Evolutionary conservation across 2,888 invertebrate genomes (phyloP).

Genomic region (Apodemia zela): DNA sequence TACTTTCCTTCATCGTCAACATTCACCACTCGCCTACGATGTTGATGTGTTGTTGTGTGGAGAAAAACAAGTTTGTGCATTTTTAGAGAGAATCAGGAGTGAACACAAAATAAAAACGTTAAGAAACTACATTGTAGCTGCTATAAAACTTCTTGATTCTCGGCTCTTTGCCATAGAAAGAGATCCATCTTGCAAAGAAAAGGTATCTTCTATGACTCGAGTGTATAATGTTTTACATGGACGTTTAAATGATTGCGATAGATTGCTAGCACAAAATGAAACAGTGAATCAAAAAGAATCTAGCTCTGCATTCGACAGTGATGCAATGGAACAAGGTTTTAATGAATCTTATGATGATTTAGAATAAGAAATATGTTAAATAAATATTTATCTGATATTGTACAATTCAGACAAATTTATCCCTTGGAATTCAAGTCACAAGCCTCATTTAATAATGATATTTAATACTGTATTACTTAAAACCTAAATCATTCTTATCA

Average conservation of each 20-base stretch:
- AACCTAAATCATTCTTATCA: too few relatives aligned
- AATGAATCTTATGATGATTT: conserved; percentile 61
- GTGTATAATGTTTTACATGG: conserved; percentile 71
- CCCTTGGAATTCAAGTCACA: too few relatives aligned
- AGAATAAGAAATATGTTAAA: conserved; percentile 40
- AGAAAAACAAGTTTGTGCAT: conserved; percentile 70
- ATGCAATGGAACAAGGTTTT: conserved; percentile 61
- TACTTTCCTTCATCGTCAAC: conserved; percentile 69
- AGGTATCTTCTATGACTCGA: conserved; percentile 72
- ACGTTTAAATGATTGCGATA: conserved; percentile 65
- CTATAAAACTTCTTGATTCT: conserved; percentile 72
- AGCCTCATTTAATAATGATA: too few relatives aligned
- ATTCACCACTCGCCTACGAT: conserved; percentile 74
- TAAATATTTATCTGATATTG: neutral
- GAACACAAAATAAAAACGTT: conserved; percentile 75
- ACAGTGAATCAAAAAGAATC: conserved; percentile 45
- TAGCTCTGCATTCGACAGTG: conserved; percentile 51
- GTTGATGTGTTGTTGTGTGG: conserved; percentile 72
- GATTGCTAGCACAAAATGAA: conserved; percentile 62
- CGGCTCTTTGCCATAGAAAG: conserved; percentile 74
- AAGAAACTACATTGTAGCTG: conserved; percentile 73
- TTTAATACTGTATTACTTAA: too few relatives aligned
- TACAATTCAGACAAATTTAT: too few relatives aligned
- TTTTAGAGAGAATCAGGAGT: conserved; percentile 66
- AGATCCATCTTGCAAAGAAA: conserved; percentile 73